Evolutionary conservation across 2,888 invertebrate species (phyloP), one percentile per base, ranked within the genome.

Genomic region (Electrophaes corylata): DNA sequence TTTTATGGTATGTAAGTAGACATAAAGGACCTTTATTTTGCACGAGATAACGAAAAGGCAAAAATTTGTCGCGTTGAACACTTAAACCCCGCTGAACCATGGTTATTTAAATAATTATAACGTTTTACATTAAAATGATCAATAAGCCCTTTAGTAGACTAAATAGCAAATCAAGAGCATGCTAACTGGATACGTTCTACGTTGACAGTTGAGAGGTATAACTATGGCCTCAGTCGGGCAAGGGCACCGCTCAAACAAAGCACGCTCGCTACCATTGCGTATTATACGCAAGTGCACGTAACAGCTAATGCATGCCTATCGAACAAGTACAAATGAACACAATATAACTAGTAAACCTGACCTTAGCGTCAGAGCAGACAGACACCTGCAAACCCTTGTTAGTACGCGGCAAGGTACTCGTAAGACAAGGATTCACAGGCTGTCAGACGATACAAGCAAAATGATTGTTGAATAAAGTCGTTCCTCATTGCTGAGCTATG

Each of bases 191-290:
- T 14, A 20, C 20, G 23, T 3, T 33, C 10, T 51, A 60, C 46
- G 35, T 20, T 49, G 72, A 67, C 75, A 67, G 78, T 71, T 66
- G 85, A 84, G 83, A 83, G 86, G 82, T 56, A 71, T 70, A 83
- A 75, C 81, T 56, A 71, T 71, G 83, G 75, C 81, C 85, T 85
- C 74, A 80, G 69, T 72, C 76, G 74, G 69, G 73, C 86, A 86
- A 86, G 86, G 84, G 83, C 84, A 51, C 52, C 84, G 54, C 52
- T 66, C 63, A 64, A 67, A 75, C 75, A 75, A 73, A 72, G 69
- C 70, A 49, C 56, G 47, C 57, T 69, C 65, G 56, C 65, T 64
- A 59, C 60, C 57, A 68, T 66, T 69, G 66, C 67, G 65, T 66
- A 72, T 29, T 6, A 10, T 29, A 29, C 48, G 14, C 16, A 67